Evolutionary conservation across 2,888 invertebrate species (phyloP).

Genomic region (Melanotus villosus): DNA sequence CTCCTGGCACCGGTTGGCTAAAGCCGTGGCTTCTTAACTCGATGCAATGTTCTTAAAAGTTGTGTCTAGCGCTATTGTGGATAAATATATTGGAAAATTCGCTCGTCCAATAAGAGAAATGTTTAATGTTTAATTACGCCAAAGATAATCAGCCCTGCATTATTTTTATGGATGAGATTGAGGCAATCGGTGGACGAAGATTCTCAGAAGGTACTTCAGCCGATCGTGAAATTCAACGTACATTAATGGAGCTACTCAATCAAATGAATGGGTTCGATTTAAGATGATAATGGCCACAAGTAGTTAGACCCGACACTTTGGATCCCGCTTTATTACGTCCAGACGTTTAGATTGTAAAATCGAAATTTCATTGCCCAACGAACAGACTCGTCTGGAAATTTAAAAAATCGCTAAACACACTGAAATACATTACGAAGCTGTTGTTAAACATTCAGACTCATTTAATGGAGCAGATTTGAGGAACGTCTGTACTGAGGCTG

Average conservation of each 20-base stretch:
- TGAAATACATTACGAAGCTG: constrained; percentile 99
- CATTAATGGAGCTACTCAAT: constrained; percentile 98
- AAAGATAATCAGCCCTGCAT: constrained; percentile 99
- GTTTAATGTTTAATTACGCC: constrained; percentile 99
- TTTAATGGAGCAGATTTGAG: constrained; percentile 98
- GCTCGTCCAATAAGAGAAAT: constrained; percentile 98
- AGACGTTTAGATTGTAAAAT: constrained; percentile 98
- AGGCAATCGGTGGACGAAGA: constrained; percentile 97
- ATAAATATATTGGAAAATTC: constrained; percentile 99
- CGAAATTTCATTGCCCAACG: constrained; percentile 98
- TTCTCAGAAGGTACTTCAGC: constrained; percentile 99
- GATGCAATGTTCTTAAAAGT: constrained; percentile 99
- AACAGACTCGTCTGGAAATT: constrained; percentile 96
- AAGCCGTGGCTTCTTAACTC: constrained; percentile 97
- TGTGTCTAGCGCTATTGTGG: constrained; percentile 99
- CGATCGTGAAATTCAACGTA: constrained; percentile 98
- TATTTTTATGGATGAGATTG: constrained; percentile 99
- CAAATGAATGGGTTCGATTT: constrained; percentile 99
- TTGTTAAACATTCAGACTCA: constrained; percentile 97
- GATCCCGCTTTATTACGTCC: constrained; percentile 98
- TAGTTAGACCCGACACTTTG: constrained; percentile 96
- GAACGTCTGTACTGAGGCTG: constrained; percentile 65
- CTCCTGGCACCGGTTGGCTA: constrained; percentile 98
- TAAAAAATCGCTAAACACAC: constrained; percentile 99
- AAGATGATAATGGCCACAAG: constrained; percentile 99